phyloP scores from a whole-genome alignment of 2,797 vertebrate genomes.

The Coranthus polyacanthus region DNA sequence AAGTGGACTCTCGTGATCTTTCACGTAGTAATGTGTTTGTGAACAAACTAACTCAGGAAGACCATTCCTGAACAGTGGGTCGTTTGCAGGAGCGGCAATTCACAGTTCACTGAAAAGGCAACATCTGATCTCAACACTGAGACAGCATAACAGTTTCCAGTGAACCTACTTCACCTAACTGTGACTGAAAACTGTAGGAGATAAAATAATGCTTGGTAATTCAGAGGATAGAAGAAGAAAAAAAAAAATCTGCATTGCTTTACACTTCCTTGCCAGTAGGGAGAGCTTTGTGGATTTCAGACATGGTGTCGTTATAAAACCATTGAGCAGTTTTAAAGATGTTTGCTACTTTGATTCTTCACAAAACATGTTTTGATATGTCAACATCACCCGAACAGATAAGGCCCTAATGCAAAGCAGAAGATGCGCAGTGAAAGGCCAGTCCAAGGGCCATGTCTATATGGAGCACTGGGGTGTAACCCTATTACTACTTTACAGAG shows the following conservation, averaged over 20 bases:
- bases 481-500: constrained; percentile 78
- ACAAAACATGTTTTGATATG: constrained; percentile 13
- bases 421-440: constrained; percentile 27
- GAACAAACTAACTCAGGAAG: constrained; percentile 23
- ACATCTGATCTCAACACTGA: constrained; percentile 68
- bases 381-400: constrained; percentile 8
- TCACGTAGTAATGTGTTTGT: constrained; percentile 11
- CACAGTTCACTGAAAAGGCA: constrained; percentile 69
- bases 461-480: constrained; percentile 73
- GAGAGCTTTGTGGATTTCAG: constrained; percentile 62
- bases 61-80: constrained; percentile 17
- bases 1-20: constrained; percentile 18
- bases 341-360: background rate
- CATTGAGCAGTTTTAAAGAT: constrained; percentile 5
- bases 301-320: constrained; percentile 9
- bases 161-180: constrained; percentile 23
- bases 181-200: constrained; percentile 21
- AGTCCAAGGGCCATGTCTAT: constrained; percentile 39
- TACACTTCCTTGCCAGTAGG: constrained; percentile 69
- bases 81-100: constrained; percentile 44
- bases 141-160: constrained; percentile 36
- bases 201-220: constrained; percentile 23
- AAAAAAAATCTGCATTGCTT: constrained; percentile 54
- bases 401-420: constrained; percentile 32
- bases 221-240: too few species aligned